A percentile compares a stretch with the other conserved stretches of the same genome.
phyloP scores from a whole-genome alignment of 2,797 vertebrate species.

The Microcaecilia unicolor region DNA sequence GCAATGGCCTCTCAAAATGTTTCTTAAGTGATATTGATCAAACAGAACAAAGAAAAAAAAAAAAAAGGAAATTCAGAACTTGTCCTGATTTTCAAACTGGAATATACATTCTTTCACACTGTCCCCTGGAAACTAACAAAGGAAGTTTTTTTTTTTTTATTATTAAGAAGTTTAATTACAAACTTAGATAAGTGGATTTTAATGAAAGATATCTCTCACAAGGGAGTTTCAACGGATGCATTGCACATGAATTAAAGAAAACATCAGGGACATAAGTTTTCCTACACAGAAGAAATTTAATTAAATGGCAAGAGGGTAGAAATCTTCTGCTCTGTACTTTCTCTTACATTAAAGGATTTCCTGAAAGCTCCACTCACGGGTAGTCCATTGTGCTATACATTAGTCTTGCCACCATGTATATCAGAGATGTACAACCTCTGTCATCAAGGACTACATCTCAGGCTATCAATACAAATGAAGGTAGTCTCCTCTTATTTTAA shows the following conservation, averaged over 20 bases:
- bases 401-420: background rate
- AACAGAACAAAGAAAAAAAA: constrained; percentile 3
- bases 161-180: constrained; percentile 62
- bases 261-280: constrained; percentile 55
- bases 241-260: constrained; percentile 57
- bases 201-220: constrained; percentile 56
- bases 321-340: constrained; percentile 32
- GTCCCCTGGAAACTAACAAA: constrained; percentile 32
- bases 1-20: background rate
- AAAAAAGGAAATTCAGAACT: constrained; percentile 15
- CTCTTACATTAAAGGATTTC: constrained; percentile 8
- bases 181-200: constrained; percentile 60
- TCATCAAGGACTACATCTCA: too few species aligned
- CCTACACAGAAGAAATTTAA: constrained; percentile 54
- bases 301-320: constrained; percentile 49
- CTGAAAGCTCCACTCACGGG: too few species aligned
- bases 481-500: too few species aligned
- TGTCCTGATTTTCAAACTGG: constrained; percentile 12
- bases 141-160: constrained; percentile 50
- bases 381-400: background rate
- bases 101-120: constrained; percentile 22
- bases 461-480: too few species aligned
- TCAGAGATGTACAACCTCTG: too few species aligned
- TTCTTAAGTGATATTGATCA: background rate
- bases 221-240: constrained; percentile 50